These are phyloP conservation scores for Campylorhamphus procurvoides DNA, from an alignment of 2,113 vertebrate genomes.

Conservation along the genomic window DNA sequence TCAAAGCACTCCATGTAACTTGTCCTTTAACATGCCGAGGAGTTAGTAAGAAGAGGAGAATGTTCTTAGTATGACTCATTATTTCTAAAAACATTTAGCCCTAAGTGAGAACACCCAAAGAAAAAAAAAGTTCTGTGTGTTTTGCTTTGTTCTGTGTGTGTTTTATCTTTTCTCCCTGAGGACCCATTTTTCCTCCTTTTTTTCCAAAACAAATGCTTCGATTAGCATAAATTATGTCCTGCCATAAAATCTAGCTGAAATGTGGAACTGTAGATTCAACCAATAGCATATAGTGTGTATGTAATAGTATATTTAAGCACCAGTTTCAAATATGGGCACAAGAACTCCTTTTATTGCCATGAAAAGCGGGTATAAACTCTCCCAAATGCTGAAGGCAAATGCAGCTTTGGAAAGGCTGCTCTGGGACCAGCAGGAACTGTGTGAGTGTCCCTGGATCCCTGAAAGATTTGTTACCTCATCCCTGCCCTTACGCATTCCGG, in stretches of 20 bases:
- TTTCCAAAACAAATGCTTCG: not conserved
- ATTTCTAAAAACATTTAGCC: constrained; percentile 46
- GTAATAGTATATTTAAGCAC: not conserved
- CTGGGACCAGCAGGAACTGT: not conserved
- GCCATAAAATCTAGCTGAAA: not conserved
- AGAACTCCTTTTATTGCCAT: not conserved
- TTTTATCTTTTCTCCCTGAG: constrained; percentile 17
- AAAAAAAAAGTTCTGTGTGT: not conserved
- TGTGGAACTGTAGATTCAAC: not conserved
- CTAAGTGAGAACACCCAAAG: constrained; percentile 27
- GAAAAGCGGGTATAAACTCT: not conserved
- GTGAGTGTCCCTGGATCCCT: not conserved
- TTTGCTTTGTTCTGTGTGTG: not conserved
- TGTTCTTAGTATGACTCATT: constrained; percentile 40
- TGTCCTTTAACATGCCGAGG: not conserved
- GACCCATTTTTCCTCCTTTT: not conserved
- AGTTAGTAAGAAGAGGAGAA: constrained; percentile 26
- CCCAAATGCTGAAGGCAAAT: not conserved
- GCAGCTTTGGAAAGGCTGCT: not conserved
- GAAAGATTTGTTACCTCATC: constrained; percentile 44
- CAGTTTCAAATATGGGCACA: not conserved
- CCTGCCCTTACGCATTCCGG: not conserved
- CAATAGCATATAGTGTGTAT: not conserved
- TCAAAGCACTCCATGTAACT: constrained; percentile 31
- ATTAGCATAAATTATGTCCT: not conserved